Percentiles rank a stretch among this genome's conserved stretches.
Evolutionary conservation across 1,140 invertebrate genomes (phyloP).

Genomic region (Camponotus floridanus): DNA sequence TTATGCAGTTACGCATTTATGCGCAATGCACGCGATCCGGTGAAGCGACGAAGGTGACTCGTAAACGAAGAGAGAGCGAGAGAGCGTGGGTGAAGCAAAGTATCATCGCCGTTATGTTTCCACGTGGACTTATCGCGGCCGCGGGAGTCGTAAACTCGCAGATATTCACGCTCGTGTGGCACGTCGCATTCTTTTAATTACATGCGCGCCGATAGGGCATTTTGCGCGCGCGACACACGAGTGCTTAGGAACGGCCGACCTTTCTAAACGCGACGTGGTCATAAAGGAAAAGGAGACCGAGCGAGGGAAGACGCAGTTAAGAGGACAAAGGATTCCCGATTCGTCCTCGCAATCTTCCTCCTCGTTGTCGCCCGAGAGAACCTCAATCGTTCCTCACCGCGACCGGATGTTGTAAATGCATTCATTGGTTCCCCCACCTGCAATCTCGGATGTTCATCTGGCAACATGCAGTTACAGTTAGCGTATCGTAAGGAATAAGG

Average conservation of each 20-base stretch:
- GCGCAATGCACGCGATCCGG: conserved; percentile 3
- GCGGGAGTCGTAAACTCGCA: conserved; percentile 65
- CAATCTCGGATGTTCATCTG: conserved; percentile 71
- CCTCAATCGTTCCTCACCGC: conserved; percentile 74
- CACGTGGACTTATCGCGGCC: conserved; percentile 63
- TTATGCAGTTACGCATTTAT: conserved; percentile 13
- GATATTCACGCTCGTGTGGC: conserved; percentile 65
- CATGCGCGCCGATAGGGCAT: no score
- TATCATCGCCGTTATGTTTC: conserved; percentile 59
- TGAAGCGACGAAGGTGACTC: not conserved
- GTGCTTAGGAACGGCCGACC: conserved; percentile 44
- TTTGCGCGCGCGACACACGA: conserved; percentile 30
- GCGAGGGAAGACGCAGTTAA: not conserved
- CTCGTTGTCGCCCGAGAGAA: conserved; percentile 37
- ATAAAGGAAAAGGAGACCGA: conserved; percentile 23
- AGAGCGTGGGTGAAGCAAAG: conserved; percentile 62
- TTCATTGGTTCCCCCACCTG: conserved; percentile 59
- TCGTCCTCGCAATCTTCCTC: conserved; percentile 50
- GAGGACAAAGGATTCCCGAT: conserved; percentile 65
- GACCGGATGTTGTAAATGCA: conserved; percentile 38
- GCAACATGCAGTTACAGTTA: conserved; percentile 62
- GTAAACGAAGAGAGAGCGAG: not conserved
- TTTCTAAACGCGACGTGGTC: conserved; percentile 56
- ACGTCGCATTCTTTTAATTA: conserved; percentile 72
- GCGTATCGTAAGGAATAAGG: conserved; percentile 43